Evolutionary conservation across 2,113 vertebrate genomes (phyloP).

Genomic region (Odocoileus hemionus): DNA sequence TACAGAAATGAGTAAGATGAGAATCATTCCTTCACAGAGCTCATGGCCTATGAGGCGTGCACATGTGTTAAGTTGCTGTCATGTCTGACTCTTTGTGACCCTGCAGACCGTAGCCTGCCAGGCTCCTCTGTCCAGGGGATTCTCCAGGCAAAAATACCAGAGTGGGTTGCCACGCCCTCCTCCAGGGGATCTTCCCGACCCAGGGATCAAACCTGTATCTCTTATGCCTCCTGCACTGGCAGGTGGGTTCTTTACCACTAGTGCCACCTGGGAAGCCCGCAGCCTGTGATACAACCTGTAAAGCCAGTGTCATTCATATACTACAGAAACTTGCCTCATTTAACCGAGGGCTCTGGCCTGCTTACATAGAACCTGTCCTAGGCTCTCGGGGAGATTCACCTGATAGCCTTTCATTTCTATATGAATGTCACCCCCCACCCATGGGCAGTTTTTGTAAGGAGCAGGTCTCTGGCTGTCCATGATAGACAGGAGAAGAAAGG

Average conservation of each 20-base stretch:
- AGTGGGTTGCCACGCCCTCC: background rate
- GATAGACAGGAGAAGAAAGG: rapidly evolving
- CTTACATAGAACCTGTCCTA: background rate
- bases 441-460: background rate
- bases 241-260: background rate
- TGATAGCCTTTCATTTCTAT: background rate
- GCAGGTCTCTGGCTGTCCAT: background rate
- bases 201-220: background rate
- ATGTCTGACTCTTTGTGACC: background rate
- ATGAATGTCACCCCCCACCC: rapidly evolving
- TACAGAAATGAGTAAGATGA: background rate
- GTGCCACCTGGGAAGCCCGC: background rate
- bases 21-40: background rate
- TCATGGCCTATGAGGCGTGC: background rate
- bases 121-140: background rate
- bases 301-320: background rate
- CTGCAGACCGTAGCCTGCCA: background rate
- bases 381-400: background rate
- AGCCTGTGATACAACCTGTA: background rate
- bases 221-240: background rate
- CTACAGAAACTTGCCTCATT: background rate
- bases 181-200: background rate
- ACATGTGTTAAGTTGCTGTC: background rate
- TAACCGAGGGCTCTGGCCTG: background rate
- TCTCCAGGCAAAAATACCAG: background rate